Base-by-base conservation (phyloP, 2,113 vertebrate species). In the Bombycilla garrulus region DNA sequence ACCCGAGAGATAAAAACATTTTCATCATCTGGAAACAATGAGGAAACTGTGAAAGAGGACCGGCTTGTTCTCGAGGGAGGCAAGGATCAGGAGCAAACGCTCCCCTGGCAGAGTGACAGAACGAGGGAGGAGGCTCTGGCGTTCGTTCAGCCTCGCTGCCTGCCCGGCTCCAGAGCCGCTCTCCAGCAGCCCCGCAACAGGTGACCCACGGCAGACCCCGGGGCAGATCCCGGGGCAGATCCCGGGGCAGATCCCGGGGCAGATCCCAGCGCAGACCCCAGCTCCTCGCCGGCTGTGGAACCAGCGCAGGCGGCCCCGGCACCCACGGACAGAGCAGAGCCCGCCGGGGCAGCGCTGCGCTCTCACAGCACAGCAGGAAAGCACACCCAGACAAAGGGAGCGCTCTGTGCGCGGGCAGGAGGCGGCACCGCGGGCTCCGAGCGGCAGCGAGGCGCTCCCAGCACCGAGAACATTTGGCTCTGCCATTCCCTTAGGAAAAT, bases 21-120 rank as follows among this genome's bases (percentile, higher is more conserved):
- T 71, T 81, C 82, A 80, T 86, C 90, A 93, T 92, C 82, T 86
- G 88, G 91, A 94, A 95, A 96, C 93, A 94, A 94, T 87, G 94
- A 96, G 86, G 86, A 76, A 95, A 82, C 71, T 72, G 78, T 81
- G 88, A 24, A 48, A 70, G 81, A 73, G 50, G 42, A 50, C 31
- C 29, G 56, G 23, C 71, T 81, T 48, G 87, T n/a, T 92, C 26
- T 71, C 28, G 25, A 38, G 38, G 65, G 73, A 81, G 70, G 70
- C 66, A 71, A 93, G 73, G 78, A 64, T 33, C 56, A 24, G 45
- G 36, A 74, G 84, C 44, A 51, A 61, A 29, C 2, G 62, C 79
- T 28, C 8, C 22, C 0, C 62, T 53, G 83, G 69, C 90, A 60
- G 33, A 29, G 31, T 7, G 69, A 66, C 72, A 81, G 80, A 20